Base-by-base conservation (phyloP, 2,113 vertebrate species). In the Plecotus auritus region DNA sequence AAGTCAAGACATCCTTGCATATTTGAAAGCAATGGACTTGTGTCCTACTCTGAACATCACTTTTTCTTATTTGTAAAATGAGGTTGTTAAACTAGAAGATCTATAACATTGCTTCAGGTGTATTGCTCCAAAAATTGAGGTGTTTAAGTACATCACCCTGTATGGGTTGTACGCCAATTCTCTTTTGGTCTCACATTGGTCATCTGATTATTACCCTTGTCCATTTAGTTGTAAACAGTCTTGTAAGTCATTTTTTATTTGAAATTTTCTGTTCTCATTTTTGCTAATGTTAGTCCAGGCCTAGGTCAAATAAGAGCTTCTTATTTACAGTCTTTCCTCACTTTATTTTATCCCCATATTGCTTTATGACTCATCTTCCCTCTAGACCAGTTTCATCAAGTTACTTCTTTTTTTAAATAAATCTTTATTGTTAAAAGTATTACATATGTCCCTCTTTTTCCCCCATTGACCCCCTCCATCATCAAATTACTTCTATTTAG, bases 61-160 rank as follows among this genome's bases (percentile, higher is more conserved):
- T 93, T 92, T 92, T 37, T 32, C 66, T 89, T 88, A 35, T 84
- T 92, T 93, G 23, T 95, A 91, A 86, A 95, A 82, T 88, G 47
- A 81, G 20, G 20, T 12, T 95, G 17, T 90, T 95, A 66, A 26
- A 67, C 37, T 77, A 74, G 78, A 94, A 85, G 47, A 81, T 95
- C 28, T 76, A 12, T 83, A 92, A 70, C 23, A 37, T 87, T 40
- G 14, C 16, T 89, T 94, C 40, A 69, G 30, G 80, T 86, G 4
- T 89, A 40, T 93, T 90, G 23, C 64, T 93, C 8, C 89, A 77
- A 91, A 89, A 86, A 59, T 73, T 88, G n/a, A 91, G 11, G 32
- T 80, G 70, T 90, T 82, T 78, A 40, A 66, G 61, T 90, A 6
- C 51, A 56, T 83, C 51, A 90, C 28, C 32, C n/a, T 84, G 35